Evolutionary conservation across 1,140 invertebrate genomes (phyloP).

Genomic region (Drosophila nasuta): DNA sequence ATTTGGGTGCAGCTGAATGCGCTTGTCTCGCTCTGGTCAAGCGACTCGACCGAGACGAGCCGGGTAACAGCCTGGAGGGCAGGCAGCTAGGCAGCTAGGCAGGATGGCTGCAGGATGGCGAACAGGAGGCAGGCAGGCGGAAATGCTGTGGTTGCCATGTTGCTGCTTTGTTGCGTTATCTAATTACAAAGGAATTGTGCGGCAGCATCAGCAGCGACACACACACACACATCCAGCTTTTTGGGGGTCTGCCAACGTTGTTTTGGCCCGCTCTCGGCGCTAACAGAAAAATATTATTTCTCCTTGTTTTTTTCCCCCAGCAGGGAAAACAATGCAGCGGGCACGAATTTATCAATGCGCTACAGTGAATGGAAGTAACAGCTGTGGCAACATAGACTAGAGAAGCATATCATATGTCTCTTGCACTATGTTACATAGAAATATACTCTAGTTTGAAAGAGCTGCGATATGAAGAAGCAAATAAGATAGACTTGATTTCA

Average conservation of each 20-base stretch:
- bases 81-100: too few species aligned
- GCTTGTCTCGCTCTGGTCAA: conserved; percentile 31
- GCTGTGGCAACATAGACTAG: neutral
- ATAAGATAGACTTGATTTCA: neutral
- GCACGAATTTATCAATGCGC: neutral
- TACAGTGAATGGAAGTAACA: neutral
- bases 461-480: neutral
- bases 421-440: too few species aligned
- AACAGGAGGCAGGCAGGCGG: conserved; percentile 35
- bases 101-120: too few species aligned
- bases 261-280: conserved; percentile 8
- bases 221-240: conserved; percentile 34
- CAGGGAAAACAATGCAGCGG: neutral
- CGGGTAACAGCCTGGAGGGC: neutral
- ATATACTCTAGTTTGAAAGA: neutral
- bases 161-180: conserved; percentile 77
- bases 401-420: too few species aligned
- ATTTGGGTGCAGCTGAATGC: conserved; percentile 4
- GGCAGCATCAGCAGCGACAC: conserved; percentile 49
- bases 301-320: neutral
- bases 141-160: conserved; percentile 64
- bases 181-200: conserved; percentile 82
- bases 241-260: conserved; percentile 32
- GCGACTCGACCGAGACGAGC: conserved; percentile 34
- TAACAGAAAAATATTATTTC: conserved; percentile 42